Percentiles rank a stretch among this genome's conserved stretches.
Evolutionary conservation across 2,888 invertebrate genomes (phyloP).

Genomic region (Drosophila mimica): DNA sequence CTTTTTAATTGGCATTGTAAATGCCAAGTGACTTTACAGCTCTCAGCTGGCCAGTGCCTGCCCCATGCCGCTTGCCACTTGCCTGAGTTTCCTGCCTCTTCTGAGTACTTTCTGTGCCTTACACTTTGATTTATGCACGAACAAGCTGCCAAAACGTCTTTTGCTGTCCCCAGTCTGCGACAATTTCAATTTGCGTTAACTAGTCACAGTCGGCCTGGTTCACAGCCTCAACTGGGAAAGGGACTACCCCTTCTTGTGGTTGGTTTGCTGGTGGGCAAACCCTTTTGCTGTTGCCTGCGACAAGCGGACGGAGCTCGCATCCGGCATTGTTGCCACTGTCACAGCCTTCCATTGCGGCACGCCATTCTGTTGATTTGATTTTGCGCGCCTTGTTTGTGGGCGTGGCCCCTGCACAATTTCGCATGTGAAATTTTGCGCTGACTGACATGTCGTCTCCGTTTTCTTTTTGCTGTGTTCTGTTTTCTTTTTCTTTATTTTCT

Average conservation of each 20-base stretch:
- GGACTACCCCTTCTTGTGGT: not conserved
- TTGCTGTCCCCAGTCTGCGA: conserved; percentile 53
- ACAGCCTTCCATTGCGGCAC: conserved; percentile 58
- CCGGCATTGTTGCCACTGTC: conserved; percentile 55
- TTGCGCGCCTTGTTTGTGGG: conserved; percentile 57
- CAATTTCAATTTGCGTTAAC: conserved; percentile 71
- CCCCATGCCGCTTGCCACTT: not conserved
- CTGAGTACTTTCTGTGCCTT: conserved; percentile 24
- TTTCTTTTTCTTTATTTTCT: conserved; percentile 21
- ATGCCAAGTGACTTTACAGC: conserved; percentile 52
- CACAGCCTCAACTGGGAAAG: conserved; percentile 42
- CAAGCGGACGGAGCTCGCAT: conserved; percentile 37
- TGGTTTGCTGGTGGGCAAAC: conserved; percentile 48
- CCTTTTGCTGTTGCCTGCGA: conserved; percentile 62
- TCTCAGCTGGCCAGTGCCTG: conserved; percentile 32
- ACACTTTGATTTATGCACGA: conserved; percentile 69
- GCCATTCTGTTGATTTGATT: conserved; percentile 70
- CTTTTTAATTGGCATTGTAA: conserved; percentile 66
- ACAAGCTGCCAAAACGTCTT: conserved; percentile 67
- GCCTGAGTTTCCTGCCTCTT: not conserved
- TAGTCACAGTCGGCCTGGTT: conserved; percentile 54
- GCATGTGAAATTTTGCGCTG: conserved; percentile 61
- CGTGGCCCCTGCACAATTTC: conserved; percentile 57
- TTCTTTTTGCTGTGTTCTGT: conserved; percentile 14
- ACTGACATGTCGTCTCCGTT: conserved; percentile 54